phyloP scores from a whole-genome alignment of 2,113 vertebrate genomes.

The Chaetura pelagica region DNA sequence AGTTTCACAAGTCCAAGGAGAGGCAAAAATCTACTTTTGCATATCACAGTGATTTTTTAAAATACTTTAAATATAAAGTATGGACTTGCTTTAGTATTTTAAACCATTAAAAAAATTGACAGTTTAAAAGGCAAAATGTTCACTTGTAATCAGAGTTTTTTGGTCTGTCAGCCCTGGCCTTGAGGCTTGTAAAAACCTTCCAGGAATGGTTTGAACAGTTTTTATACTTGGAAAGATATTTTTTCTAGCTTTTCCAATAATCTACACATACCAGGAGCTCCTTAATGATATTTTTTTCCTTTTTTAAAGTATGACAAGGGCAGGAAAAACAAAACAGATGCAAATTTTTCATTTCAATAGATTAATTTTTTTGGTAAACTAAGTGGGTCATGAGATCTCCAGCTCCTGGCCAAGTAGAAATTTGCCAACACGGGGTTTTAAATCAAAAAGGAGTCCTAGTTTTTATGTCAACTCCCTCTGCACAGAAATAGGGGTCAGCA shows the following conservation, averaged over 20 bases:
- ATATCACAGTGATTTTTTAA: background rate
- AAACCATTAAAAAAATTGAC: background rate
- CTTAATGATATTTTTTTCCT: background rate
- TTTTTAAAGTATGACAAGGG: background rate
- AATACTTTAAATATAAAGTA: no score
- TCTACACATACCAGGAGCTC: background rate
- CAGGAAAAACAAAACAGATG: background rate
- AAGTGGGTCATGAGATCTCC: rapidly evolving
- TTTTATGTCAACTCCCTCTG: background rate
- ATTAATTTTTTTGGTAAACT: background rate
- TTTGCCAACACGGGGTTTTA: background rate
- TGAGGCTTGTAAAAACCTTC: background rate
- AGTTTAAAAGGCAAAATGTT: background rate
- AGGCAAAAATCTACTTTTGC: background rate
- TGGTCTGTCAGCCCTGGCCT: background rate
- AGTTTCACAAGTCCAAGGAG: background rate
- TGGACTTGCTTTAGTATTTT: background rate
- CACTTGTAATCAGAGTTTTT: background rate
- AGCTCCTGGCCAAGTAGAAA: background rate
- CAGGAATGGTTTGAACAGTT: background rate
- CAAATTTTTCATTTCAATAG: background rate
- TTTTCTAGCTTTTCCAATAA: background rate
- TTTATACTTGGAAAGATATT: background rate
- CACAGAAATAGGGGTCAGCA: background rate
- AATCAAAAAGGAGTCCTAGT: background rate